A percentile compares a stretch with the other conserved stretches of the same genome.
Evolutionary conservation across 2,797 vertebrate genomes (phyloP).

Genomic region (Chaenodraco wilsoni): DNA sequence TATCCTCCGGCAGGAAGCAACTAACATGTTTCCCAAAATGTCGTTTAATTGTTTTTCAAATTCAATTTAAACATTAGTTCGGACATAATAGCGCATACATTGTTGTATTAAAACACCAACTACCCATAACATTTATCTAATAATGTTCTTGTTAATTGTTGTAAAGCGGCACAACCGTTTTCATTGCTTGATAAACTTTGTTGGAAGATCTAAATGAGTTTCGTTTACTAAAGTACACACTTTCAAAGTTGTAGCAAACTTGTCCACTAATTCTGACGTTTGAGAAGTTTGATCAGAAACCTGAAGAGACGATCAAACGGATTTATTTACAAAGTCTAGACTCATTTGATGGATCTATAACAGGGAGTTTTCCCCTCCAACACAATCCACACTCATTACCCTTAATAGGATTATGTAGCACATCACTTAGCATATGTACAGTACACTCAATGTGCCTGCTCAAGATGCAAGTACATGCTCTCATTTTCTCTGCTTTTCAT

Average conservation of each 20-base stretch:
- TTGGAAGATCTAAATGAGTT: conserved; percentile 17
- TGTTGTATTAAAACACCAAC: background rate
- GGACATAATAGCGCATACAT: background rate
- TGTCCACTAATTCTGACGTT: conserved; percentile 24
- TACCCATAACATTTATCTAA: conserved; percentile 14
- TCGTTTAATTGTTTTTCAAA: background rate
- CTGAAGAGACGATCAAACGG: conserved; percentile 25
- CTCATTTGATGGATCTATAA: conserved; percentile 61
- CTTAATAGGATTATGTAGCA: conserved; percentile 73
- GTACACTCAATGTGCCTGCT: conserved; percentile 34
- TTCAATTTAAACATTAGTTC: background rate
- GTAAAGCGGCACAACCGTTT: background rate
- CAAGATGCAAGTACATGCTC: conserved; percentile 22
- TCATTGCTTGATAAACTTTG: conserved; percentile 7
- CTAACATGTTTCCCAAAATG: background rate
- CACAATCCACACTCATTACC: conserved; percentile 63
- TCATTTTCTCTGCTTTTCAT: conserved; percentile 37
- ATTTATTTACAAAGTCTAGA: conserved; percentile 73
- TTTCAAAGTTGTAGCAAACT: conserved; percentile 30
- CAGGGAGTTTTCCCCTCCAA: conserved; percentile 50
- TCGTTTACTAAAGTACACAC: background rate
- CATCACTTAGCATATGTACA: conserved; percentile 51
- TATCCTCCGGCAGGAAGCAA: background rate
- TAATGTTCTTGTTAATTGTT: background rate
- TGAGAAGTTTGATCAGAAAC: conserved; percentile 42